Conservation (phyloP, 2,797 vertebrate genomes). For the Takifugu ocellatus region DNA sequence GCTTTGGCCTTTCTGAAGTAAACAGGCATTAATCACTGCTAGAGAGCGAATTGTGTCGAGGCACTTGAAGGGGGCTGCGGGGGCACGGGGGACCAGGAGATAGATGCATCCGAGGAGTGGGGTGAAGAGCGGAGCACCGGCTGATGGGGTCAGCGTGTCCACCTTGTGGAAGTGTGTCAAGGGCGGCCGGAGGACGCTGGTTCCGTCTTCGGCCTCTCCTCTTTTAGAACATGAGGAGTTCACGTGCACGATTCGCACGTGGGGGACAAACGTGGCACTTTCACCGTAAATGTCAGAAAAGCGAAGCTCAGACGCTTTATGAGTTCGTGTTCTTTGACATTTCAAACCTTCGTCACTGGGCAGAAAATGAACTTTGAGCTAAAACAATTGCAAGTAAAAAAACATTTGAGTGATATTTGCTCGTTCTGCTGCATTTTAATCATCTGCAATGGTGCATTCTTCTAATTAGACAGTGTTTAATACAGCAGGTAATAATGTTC, state of each 20-base stretch:
- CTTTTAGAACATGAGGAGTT: constrained; percentile 18
- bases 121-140: constrained; percentile 70
- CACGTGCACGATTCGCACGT: constrained; percentile 2
- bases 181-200: constrained; percentile 56
- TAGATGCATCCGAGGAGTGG: constrained; percentile 73
- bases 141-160: constrained; percentile 76
- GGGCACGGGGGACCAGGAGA: constrained; percentile 69
- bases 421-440: constrained; percentile 12
- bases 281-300: constrained; percentile 27
- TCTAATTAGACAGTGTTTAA: too few species aligned
- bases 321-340: constrained; percentile 25
- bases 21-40: constrained; percentile 82
- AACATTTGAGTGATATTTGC: constrained; percentile 26
- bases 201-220: constrained; percentile 5
- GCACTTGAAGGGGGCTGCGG: constrained; percentile 67
- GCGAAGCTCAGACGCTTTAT: constrained; percentile 11
- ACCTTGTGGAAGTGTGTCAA: constrained; percentile 83
- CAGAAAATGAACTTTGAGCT: constrained; percentile 2
- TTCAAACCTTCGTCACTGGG: constrained; percentile 25
- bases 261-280: background rate
- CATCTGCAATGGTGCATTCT: too few species aligned
- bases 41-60: constrained; percentile 72
- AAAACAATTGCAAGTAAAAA: background rate
- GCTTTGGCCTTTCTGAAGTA: constrained; percentile 76
- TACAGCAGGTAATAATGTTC: background rate